Conservation (phyloP, 2,113 vertebrate genomes). For the Tachysurus fulvidraco region DNA sequence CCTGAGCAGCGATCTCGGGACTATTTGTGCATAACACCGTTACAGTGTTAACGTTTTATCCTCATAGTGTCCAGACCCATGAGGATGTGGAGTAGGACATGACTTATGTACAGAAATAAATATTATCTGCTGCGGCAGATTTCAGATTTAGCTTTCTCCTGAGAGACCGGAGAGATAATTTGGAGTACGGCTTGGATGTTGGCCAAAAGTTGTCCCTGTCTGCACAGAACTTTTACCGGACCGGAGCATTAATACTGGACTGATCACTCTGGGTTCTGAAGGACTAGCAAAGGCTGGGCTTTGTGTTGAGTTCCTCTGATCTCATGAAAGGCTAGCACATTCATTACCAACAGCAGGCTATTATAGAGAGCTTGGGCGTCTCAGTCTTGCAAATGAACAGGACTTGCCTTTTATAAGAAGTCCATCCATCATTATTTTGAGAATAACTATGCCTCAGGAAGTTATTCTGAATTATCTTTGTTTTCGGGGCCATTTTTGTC, state of each 20-base stretch:
- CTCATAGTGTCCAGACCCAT: conserved; percentile 49
- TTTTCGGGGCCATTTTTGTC: not conserved
- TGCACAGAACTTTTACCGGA: conserved; percentile 36
- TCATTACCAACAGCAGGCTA: conserved; percentile 5
- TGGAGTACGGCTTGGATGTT: conserved; percentile 44
- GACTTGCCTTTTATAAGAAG: not conserved
- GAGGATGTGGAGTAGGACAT: conserved; percentile 40
- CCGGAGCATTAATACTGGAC: conserved; percentile 23
- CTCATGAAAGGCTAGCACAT: not conserved
- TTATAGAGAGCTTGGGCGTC: not conserved
- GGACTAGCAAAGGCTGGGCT: not conserved
- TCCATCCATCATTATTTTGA: not conserved
- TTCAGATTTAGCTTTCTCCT: conserved; percentile 36
- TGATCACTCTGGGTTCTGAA: not conserved
- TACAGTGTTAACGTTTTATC: conserved; percentile 63
- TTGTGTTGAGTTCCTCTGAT: not conserved
- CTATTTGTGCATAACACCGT: conserved; percentile 29
- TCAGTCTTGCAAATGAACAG: not conserved
- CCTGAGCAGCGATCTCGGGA: not conserved
- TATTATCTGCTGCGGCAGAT: conserved; percentile 56
- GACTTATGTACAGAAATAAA: conserved; percentile 55
- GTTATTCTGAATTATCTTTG: not conserved
- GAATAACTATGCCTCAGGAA: not conserved
- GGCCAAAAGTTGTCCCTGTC: conserved; percentile 39
- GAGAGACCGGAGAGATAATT: conserved; percentile 38